Evolutionary conservation across 2,888 invertebrate genomes (phyloP), one percentile per base, ranked within the genome.

Genomic region (Tetrapedia diversipes): DNA sequence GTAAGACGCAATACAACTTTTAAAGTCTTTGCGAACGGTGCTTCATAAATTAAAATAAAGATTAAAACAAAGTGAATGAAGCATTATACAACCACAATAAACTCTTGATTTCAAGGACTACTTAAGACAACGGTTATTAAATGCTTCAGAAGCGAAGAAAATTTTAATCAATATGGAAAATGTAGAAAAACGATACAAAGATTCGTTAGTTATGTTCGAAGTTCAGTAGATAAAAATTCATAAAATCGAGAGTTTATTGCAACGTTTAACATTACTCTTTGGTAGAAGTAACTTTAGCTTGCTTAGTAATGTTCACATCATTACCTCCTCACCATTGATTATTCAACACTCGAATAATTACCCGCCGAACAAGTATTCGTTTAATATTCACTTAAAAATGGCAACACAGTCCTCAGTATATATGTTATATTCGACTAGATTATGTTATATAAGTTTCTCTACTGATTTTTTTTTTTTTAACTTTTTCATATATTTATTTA

Each of bases 361-460:
- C 29, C 29, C 60, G 77, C 29, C 60, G 77, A 72, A 72, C 59
- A 73, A 34, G 43, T 51, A 60, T 51, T 72, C 60, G 54, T 56
- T 72, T 64, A 51, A 57, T 77, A 65, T 68, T 68, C 51, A 34
- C 67, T 56, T 57, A 65, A 65, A 69, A 61, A 51, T 57, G 72
- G 64, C 64, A 29, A 56, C 64, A 32, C 59, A n/a, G 61, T 66
- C 37, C 43, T 45, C 63, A 4, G 32, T 57, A 61, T 70, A 56
- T 68, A 72, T 29, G 37, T 74, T 80, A 79, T 64, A 77, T 43
- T 81, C 68, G 74, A 77, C 81, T 83, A 81, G 79, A 74, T 83
- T 81, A 83, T 54, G 72, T 72, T 61, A 71, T 64, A 78, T 83
- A 79, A 54, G 76, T 82, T 61, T 74, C 59, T 80, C 82, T 76